These are phyloP conservation scores for Acyrthosiphon pisum DNA, from an alignment of 1,140 invertebrate genomes.

Conservation along the genomic window DNA sequence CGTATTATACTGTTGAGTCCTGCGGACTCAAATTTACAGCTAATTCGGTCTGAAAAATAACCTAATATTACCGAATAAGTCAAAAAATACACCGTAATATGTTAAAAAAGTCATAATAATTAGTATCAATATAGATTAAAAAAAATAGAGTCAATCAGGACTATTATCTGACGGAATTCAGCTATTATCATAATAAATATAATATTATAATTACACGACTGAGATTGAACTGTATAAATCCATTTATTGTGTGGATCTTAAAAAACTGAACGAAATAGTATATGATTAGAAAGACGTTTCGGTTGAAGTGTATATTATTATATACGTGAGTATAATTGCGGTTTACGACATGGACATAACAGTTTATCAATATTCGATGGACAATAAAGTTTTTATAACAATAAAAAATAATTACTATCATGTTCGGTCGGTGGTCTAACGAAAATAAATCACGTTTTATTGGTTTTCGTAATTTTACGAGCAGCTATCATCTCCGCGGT, in stretches of 20 bases:
- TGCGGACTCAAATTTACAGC: neutral
- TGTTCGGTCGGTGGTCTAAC: neutral
- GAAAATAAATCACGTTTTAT: neutral
- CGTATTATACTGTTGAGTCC: neutral
- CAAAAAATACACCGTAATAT: neutral
- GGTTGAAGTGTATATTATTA: neutral
- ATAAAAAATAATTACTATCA: slow-evolving; percentile 8
- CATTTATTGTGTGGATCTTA: neutral
- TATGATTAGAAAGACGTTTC: neutral
- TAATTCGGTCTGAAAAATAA: neutral
- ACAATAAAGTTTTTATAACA: slow-evolving; percentile 9
- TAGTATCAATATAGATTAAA: neutral
- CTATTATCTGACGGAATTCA: neutral
- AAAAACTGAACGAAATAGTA: neutral
- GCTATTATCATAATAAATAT: too few species aligned
- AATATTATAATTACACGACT: neutral
- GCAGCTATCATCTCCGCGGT: neutral
- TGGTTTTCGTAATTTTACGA: slow-evolving; percentile 8
- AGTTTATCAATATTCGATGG: slow-evolving; percentile 5
- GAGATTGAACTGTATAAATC: neutral
- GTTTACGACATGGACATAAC: neutral
- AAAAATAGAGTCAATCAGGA: neutral
- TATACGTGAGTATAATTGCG: neutral
- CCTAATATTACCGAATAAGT: neutral
- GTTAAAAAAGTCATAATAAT: neutral